These are phyloP conservation scores for Dione vanillae DNA, from an alignment of 2,888 invertebrate species.

Conservation along the genomic window DNA sequence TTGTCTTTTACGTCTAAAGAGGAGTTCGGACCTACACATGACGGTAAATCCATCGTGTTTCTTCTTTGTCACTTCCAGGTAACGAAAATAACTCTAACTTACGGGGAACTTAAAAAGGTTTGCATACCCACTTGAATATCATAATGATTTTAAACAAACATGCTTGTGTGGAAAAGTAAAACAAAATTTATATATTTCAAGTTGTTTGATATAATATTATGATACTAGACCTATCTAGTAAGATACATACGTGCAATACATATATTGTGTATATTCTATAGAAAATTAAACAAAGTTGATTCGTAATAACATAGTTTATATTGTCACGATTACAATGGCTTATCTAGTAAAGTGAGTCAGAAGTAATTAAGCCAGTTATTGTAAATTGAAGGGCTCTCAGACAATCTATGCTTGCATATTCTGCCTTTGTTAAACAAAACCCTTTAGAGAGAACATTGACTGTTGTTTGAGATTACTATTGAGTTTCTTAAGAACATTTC, in stretches of 20 bases:
- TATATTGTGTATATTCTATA: not conserved
- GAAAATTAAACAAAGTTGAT: conserved; percentile 3
- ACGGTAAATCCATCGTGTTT: no score
- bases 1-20: no score
- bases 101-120: no score
- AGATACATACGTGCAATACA: not conserved
- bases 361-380: conserved; percentile 38
- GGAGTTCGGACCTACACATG: no score
- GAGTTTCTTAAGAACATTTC: conserved; percentile 32
- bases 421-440: conserved; percentile 40
- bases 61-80: no score
- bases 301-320: conserved; percentile 11
- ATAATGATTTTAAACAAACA: not conserved
- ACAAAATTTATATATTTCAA: not conserved
- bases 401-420: conserved; percentile 38
- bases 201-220: not conserved
- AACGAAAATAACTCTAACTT: no score
- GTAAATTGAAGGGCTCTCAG: conserved; percentile 35
- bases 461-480: conserved; percentile 32
- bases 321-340: conserved; percentile 28
- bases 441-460: conserved; percentile 33
- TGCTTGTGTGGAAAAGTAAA: not conserved
- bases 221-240: no score
- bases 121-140: no score
- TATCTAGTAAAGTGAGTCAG: conserved; percentile 35